Evolutionary conservation across 2,797 vertebrate species (phyloP), one percentile per base, ranked within the genome.

Genomic region (Aulostomus chinensis): DNA sequence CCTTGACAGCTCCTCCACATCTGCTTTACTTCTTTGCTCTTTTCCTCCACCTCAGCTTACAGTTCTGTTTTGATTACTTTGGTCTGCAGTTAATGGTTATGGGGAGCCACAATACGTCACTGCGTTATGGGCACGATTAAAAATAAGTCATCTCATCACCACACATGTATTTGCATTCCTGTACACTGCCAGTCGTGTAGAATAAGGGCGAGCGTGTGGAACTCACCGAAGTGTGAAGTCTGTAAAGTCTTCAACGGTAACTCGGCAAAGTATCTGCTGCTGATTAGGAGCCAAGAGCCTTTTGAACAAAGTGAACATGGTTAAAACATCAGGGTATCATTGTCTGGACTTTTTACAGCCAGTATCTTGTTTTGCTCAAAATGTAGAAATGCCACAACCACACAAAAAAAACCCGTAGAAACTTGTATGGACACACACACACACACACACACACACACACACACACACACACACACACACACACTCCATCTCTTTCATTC

Each of bases 61-160:
- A 42, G 69, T 58, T 73, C 40, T 24, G 26, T 46, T 76, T 67
- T 55, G n/a, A n/a, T n/a, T n/a, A n/a, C n/a, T n/a, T n/a, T n/a
- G n/a, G n/a, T n/a, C n/a, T n/a, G n/a, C n/a, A n/a, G n/a, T n/a
- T n/a, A n/a, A n/a, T n/a, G n/a, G n/a, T n/a, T n/a, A n/a, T n/a
- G n/a, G n/a, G n/a, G n/a, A n/a, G n/a, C 50, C 58, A 69, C 57
- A 71, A 45, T 55, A 32, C 57, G 60, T 58, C 66, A 54, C 63
- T 35, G n/a, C 60, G 57, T 70, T 80, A 76, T 66, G 75, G 66
- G 71, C 68, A 54, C 80, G 60, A 81, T 78, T 70, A 69, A 59
- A 71, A 73, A 45, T 28, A 42, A 62, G 55, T 20, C 13, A 22
- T 45, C 51, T 81, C 83, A 75, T 77, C 71, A 38, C 41, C 17